Evolutionary conservation across 2,888 invertebrate species (phyloP).

Genomic region (Xanthia icteritia): DNA sequence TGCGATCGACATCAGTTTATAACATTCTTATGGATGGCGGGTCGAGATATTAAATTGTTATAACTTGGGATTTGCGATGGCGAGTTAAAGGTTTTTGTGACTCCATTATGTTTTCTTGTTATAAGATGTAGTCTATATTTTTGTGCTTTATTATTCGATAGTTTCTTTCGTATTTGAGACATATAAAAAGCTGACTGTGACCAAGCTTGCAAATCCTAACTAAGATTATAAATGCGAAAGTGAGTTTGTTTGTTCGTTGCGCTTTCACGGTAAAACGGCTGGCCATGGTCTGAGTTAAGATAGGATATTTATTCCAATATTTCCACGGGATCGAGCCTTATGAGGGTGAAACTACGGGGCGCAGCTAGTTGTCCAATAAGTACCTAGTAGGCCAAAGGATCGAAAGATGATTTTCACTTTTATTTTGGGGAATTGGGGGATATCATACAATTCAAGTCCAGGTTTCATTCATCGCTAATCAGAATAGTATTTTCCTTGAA

Average conservation of each 20-base stretch:
- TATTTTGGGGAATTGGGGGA: not conserved
- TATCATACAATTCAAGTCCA: not conserved
- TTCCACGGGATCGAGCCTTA: no score
- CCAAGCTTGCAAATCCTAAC: not conserved
- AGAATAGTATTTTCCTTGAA: not conserved
- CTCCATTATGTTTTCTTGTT: conserved; percentile 62
- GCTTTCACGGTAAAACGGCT: no score
- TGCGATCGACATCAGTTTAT: conserved; percentile 68
- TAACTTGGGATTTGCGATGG: conserved; percentile 68
- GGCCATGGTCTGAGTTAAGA: no score
- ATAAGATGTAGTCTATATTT: conserved; percentile 7
- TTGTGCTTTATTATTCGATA: conserved; percentile 8
- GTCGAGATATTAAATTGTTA: conserved; percentile 71
- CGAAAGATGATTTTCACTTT: not conserved
- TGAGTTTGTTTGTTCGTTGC: no score
- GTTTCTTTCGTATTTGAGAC: conserved; percentile 5
- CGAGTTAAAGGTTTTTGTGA: conserved; percentile 62
- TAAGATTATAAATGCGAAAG: no score
- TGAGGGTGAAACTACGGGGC: no score
- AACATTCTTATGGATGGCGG: conserved; percentile 69
- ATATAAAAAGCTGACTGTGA: not conserved
- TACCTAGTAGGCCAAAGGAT: no score
- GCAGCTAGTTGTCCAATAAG: no score
- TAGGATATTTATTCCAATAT: no score
- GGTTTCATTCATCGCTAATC: not conserved